phyloP scores from a whole-genome alignment of 2,888 invertebrate genomes.

The Drosophila hawaiiensis region DNA sequence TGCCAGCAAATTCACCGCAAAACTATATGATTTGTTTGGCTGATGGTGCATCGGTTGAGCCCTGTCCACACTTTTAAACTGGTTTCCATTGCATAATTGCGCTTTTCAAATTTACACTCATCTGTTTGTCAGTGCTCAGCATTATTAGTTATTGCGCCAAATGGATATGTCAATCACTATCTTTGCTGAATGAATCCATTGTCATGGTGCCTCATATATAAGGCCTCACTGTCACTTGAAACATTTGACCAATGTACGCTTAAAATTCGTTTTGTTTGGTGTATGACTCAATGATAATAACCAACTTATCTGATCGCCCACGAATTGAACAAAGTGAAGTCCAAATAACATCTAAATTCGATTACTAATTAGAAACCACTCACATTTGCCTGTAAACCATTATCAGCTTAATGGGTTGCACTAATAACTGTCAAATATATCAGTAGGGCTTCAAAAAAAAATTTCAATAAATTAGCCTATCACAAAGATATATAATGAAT shows the following conservation, averaged over 20 bases:
- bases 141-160: conserved; percentile 29
- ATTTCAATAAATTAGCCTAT: neutral
- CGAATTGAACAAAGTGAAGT: conserved; percentile 9
- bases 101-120: conserved; percentile 58
- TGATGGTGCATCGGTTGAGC: conserved; percentile 29
- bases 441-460: no score
- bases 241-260: conserved; percentile 47
- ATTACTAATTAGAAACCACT: neutral
- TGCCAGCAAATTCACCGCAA: conserved; percentile 44
- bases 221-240: conserved; percentile 26
- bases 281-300: conserved; percentile 1
- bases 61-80: conserved; percentile 3
- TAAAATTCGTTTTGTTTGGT: neutral
- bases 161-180: conserved; percentile 73
- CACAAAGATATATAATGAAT: neutral
- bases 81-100: conserved; percentile 36
- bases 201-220: conserved; percentile 35
- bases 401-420: neutral
- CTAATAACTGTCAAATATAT: neutral
- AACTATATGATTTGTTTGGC: conserved; percentile 41
- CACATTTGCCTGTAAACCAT: neutral
- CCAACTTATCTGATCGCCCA: conserved; percentile 33
- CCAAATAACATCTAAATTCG: neutral
- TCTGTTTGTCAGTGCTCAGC: conserved; percentile 30
- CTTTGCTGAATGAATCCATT: conserved; percentile 60